These are phyloP conservation scores for Serinus canaria DNA, from an alignment of 2,113 vertebrate genomes.

Conservation along the genomic window DNA sequence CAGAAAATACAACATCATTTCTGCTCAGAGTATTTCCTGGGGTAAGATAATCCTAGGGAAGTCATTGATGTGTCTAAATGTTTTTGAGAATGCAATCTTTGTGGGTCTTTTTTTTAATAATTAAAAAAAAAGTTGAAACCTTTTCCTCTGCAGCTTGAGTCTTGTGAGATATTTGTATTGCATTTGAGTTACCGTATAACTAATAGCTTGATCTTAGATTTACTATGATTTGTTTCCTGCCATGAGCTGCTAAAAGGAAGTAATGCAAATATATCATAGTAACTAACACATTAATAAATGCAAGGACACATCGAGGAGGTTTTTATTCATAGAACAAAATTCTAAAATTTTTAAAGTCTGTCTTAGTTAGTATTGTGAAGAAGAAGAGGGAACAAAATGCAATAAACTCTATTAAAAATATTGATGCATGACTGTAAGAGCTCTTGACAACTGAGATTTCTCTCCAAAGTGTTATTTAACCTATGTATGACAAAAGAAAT, in stretches of 20 bases:
- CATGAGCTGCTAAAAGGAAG: neutral
- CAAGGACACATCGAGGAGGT: neutral
- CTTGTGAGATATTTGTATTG: neutral
- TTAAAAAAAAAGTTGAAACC: neutral
- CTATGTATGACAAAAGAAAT: neutral
- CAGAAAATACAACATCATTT: neutral
- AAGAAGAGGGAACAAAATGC: neutral
- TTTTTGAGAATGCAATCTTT: neutral
- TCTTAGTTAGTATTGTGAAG: slow-evolving; percentile 1
- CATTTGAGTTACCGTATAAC: neutral
- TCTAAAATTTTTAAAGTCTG: slow-evolving; percentile 17
- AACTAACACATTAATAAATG: neutral
- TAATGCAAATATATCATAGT: neutral
- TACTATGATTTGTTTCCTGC: neutral
- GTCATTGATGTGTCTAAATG: neutral
- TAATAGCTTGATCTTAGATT: neutral
- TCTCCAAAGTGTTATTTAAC: slow-evolving; percentile 27
- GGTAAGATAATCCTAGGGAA: neutral
- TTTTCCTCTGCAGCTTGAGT: neutral
- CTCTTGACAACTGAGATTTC: slow-evolving; percentile 3
- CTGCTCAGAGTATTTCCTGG: neutral
- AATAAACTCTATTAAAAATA: slow-evolving; percentile 38
- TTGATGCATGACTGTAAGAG: neutral
- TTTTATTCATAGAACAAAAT: slow-evolving; percentile 25
- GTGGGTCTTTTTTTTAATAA: no score